These are phyloP conservation scores for Alethe diademata DNA, from an alignment of 2,113 vertebrate genomes.

Conservation along the genomic window DNA sequence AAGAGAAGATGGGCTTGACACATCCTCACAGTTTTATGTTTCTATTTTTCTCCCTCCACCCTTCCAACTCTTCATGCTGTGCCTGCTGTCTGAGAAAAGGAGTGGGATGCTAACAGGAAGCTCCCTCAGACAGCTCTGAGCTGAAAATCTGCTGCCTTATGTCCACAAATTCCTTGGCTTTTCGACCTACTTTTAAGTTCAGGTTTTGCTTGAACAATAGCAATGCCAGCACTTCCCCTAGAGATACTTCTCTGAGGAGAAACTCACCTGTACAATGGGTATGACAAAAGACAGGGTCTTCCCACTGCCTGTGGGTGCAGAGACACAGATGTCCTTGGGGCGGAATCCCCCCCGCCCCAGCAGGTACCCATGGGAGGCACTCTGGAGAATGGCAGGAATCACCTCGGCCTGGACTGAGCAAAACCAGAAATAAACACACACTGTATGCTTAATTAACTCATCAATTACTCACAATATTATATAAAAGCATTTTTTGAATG, in stretches of 20 bases:
- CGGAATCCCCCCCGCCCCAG: slow-evolving; percentile 83
- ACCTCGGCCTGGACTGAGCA: slow-evolving; percentile 88
- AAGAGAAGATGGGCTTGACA: not conserved
- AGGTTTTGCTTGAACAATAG: not conserved
- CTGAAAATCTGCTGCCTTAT: not conserved
- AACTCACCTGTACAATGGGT: slow-evolving; percentile 88
- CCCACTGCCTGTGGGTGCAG: slow-evolving; percentile 94
- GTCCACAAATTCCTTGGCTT: not conserved
- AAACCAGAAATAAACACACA: not conserved
- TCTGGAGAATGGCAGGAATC: slow-evolving; percentile 88
- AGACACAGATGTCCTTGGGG: slow-evolving; percentile 91
- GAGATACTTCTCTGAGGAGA: rapidly evolving
- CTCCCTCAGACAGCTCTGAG: not conserved
- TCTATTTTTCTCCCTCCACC: not conserved
- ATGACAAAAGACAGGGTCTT: slow-evolving; percentile 93
- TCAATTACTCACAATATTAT: not conserved
- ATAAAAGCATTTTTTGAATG: not conserved
- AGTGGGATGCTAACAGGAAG: not conserved
- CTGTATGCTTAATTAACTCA: not conserved
- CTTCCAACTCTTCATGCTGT: not conserved
- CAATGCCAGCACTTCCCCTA: not conserved
- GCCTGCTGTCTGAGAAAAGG: not conserved
- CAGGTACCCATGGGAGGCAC: slow-evolving; percentile 75
- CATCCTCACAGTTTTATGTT: not conserved
- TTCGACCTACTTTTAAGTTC: not conserved